Evolutionary conservation across 2,888 invertebrate genomes (phyloP), one percentile per base, ranked within the genome.

Genomic region (Epirrita christyi): DNA sequence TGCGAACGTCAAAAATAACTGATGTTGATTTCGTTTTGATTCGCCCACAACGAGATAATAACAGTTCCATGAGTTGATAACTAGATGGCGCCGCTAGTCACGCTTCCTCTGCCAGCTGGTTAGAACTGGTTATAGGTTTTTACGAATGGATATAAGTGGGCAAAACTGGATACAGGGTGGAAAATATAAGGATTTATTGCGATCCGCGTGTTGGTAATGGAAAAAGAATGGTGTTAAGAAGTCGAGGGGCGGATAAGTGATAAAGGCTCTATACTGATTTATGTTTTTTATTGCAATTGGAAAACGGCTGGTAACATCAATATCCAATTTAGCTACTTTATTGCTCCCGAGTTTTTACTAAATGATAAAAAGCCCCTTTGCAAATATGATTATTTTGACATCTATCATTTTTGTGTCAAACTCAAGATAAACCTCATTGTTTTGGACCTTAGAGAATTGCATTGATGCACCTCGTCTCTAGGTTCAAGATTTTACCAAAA

Each of bases 21-120:
- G n/a, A 88, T 86, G 88, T 81, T 89, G 88, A 92, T 90, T 88
- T 84, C 78, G 72, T 84, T 91, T 91, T 88, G 88, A 91, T 90
- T 86, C 78, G 80, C 83, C 81, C 83, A 71, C 81, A 72, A 75
- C 64, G 73, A 80, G 83, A 88, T 89, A 87, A 89, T 86, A 82
- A 78, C 77, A 80, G 80, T 87, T 88, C 88, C 78, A 88, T 87
- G 81, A 88, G 78, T 80, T 74, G 73, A 75, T 73, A 72, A 71
- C 76, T 80, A 78, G 76, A 78, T 83, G 74, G 67, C 75, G 75
- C 67, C 69, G 70, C 67, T 62, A 65, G 61, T 60, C 57, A 48
- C 61, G 63, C 54, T 51, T 57, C 11, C 55, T 51, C 45, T 21
- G 21, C 21, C 21, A 4, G 51, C 59, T 40, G 36, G 59, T 40